Base-by-base conservation (phyloP, 2,797 vertebrate genomes). In the Syncerus caffer region DNA sequence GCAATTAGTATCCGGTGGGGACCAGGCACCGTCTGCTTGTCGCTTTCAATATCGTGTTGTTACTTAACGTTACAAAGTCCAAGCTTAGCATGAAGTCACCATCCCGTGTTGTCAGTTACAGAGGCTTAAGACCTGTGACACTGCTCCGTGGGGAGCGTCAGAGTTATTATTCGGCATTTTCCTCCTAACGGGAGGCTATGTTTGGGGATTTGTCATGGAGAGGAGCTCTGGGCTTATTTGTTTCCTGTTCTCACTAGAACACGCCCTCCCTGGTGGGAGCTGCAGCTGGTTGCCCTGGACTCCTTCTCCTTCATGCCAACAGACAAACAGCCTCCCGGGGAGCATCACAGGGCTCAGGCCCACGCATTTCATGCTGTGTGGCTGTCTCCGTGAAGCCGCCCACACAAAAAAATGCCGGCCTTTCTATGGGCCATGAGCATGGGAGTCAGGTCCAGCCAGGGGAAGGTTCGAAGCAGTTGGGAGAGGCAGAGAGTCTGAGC, bases 291-390 rank as follows among this genome's bases (percentile, higher is more conserved):
- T 98, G 96, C 98, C 96, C 31, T 2, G 91, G 97, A 76, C 55
- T 96, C 95, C 96, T 95, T 95, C 98, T 93, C 97, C 96, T 97
- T 97, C 86, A 96, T 96, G 98, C 98, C 98, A 97, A 82, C 64
- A 79, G 76, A 60, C 53, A 4, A 13, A 15, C 23, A 12, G 47
- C 86, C 45, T 62, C 67, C 57, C 2, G 5, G 55, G 7, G 53
- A 9, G 97, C 90, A 98, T 98, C 99, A 98, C 97, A 96, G 98
- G 98, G 98, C 98, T 98, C 98, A 97, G 98, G 98, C 89, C 95
- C 78, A 76, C 74, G 96, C 89, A 86, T 91, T 92, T 97, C 93
- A 95, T 95, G 95, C 93, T 97, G 91, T 95, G 95, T 97, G 98
- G 96, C 94, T 97, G 96, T 84, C 96, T 97, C 97, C 97, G n/a